Base-by-base conservation (phyloP, 2,888 invertebrate genomes). In the Pterostichus madidus region DNA sequence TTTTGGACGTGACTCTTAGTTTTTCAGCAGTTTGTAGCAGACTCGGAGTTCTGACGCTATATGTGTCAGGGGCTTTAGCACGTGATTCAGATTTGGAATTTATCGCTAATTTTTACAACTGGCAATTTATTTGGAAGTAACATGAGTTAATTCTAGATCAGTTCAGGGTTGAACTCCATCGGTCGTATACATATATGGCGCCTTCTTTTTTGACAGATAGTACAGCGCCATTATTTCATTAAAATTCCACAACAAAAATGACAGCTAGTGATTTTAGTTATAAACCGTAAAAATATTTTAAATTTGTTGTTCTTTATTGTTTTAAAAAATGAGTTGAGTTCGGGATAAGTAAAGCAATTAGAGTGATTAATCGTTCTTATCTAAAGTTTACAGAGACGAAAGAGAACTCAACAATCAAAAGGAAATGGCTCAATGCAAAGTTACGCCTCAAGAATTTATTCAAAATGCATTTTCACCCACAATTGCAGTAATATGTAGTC, bases 391-490 rank as follows among this genome's bases (percentile, higher is more conserved):
- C 24, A 56, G 17, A 24, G 10, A 24, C 13, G 13, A 59, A 24
- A 61, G 31, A 32, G 35, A 5, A 61, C 31, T 17, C 2, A 13
- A 56, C 17, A 56, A 24, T 61, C 24, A 61, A 2, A 3, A 7
- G n/a, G 10, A 75, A 75, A 93, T 92, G 92, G 91, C 92, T 85
- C 92, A 93, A 86, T 93, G 92, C 87, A 94, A 93, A 87, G 91
- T 92, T 87, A 94, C 94, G 86, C 93, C 96, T 3, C 94, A 96
- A 87, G 97, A 98, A 90, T 96, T 97, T 89, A 96, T 98, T 85
- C 95, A 96, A 90, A 95, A 94, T 90, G 94, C 96, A 56, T 98
- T 98, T 91, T 96, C 96, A 64, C 98, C 98, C 0, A 93, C 96
- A 89, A 93, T 98, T 85, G 98, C 97, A 73, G 95, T 97, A 31